phyloP scores from a whole-genome alignment of 2,888 invertebrate species.

The Epirrhoe tristata region DNA sequence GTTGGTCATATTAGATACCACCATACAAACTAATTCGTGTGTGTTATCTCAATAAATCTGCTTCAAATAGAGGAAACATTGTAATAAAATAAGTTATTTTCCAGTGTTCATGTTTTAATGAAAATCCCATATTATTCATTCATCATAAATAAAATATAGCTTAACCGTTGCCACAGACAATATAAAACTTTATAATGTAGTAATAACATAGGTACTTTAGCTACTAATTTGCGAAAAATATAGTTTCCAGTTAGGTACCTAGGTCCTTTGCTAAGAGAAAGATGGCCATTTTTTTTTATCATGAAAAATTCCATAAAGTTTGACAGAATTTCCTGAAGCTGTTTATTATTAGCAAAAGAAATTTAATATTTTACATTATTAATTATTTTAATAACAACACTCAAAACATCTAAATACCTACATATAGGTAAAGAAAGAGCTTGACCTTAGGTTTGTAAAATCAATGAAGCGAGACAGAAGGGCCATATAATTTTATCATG shows the following conservation, averaged over 20 bases:
- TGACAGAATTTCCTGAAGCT: too few species aligned
- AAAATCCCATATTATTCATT: conserved; percentile 10
- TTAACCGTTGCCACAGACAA: neutral
- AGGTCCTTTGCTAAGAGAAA: too few species aligned
- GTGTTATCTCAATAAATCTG: neutral
- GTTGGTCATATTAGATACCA: neutral
- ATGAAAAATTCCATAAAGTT: too few species aligned
- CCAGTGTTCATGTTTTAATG: conserved; percentile 14
- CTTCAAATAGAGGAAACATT: neutral
- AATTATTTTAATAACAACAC: neutral
- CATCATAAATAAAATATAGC: conserved; percentile 19
- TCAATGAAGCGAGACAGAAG: conserved; percentile 16
- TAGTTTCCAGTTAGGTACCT: too few species aligned
- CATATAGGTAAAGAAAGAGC: conserved; percentile 5
- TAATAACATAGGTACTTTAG: neutral
- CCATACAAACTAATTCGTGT: neutral
- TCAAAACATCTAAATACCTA: neutral
- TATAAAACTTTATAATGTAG: neutral
- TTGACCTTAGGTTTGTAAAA: conserved; percentile 9
- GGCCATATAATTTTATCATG: neutral
- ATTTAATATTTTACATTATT: too few species aligned
- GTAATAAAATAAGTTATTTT: conserved; percentile 32
- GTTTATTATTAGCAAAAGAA: too few species aligned
- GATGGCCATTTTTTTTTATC: too few species aligned
- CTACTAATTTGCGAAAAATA: neutral